Conservation (phyloP, 37 sponge, comb jelly and placozoan genomes). For the Halichondria panicea region DNA sequence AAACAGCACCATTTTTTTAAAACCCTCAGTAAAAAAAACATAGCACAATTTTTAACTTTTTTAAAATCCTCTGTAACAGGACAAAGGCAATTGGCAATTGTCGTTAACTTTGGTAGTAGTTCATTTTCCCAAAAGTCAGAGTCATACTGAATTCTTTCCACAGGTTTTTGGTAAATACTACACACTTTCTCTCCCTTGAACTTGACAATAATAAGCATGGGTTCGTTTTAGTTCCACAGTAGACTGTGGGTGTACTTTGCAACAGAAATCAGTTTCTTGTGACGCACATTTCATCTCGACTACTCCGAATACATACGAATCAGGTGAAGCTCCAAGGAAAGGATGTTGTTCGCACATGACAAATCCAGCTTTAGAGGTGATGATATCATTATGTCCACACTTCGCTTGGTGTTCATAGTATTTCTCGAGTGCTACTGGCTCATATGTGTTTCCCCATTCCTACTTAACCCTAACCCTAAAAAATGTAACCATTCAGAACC, state of each 20-base stretch:
- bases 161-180: constrained; percentile 41
- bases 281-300: background rate
- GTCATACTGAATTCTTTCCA: constrained; percentile 48
- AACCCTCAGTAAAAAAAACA: too few relatives aligned
- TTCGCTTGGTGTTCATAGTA: background rate
- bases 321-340: constrained; percentile 59
- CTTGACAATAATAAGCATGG: constrained; percentile 55
- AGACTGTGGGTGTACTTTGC: background rate
- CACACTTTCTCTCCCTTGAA: constrained; percentile 56
- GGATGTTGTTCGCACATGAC: constrained; percentile 12
- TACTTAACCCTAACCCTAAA: too few relatives aligned
- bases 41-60: too few relatives aligned
- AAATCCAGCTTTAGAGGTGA: constrained; percentile 46
- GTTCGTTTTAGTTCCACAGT: constrained; percentile 10
- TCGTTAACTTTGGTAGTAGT: constrained; percentile 44
- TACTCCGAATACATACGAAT: constrained; percentile 36
- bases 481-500: too few relatives aligned
- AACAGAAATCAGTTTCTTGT: constrained; percentile 15
- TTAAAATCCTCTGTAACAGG: too few relatives aligned
- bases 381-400: constrained; percentile 16
- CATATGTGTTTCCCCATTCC: constrained; percentile 23
- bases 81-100: constrained; percentile 57
- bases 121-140: too few relatives aligned
- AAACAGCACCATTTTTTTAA: too few relatives aligned
- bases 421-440: constrained; percentile 14